A percentile compares a stretch with the other conserved stretches of the same genome.
Evolutionary conservation across 2,113 vertebrate genomes (phyloP).

Genomic region (Vombatus ursinus): DNA sequence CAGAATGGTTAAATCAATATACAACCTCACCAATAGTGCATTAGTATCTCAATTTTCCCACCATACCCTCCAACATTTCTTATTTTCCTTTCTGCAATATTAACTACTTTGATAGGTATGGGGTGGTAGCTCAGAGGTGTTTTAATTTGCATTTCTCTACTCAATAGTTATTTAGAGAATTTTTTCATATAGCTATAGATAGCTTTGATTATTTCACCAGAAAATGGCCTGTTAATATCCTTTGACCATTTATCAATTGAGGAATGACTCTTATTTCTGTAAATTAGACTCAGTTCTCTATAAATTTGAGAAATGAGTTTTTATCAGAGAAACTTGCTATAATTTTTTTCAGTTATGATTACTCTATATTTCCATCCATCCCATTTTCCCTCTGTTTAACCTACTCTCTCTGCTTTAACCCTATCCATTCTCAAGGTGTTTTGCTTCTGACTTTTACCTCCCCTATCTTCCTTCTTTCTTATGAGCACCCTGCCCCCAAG

Average conservation of each 20-base stretch:
- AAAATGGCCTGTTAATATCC: background rate
- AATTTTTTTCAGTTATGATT: background rate
- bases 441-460: too few relatives aligned
- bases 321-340: background rate
- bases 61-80: background rate
- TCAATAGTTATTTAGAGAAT: background rate
- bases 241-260: background rate
- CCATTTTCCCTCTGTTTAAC: background rate
- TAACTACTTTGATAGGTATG: background rate
- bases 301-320: background rate
- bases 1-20: background rate
- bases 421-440: too few relatives aligned
- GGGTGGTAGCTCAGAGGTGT: background rate
- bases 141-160: background rate
- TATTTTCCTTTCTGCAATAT: background rate
- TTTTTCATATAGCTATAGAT: background rate
- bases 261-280: background rate
- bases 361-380: background rate
- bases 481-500: too few relatives aligned
- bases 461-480: too few relatives aligned
- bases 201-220: background rate
- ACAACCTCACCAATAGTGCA: background rate
- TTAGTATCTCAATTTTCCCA: background rate
- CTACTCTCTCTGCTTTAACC: too few relatives aligned
- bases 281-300: background rate